phyloP scores from a whole-genome alignment of 2,888 invertebrate species.

The Polyommatus icarus region DNA sequence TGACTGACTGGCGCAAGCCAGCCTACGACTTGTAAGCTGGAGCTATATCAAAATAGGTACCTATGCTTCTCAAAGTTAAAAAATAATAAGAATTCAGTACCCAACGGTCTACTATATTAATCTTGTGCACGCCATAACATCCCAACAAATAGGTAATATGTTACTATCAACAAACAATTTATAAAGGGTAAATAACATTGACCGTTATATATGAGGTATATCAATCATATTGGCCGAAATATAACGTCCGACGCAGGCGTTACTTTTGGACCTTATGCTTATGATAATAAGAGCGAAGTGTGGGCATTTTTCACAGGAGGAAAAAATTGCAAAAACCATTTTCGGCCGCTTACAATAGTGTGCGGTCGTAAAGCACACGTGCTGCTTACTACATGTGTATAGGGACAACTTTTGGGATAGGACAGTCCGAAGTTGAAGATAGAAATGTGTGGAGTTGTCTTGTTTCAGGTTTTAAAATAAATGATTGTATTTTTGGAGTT shows the following conservation, averaged over 20 bases:
- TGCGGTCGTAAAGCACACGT: conserved; percentile 75
- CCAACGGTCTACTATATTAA: not conserved
- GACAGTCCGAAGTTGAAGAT: conserved; percentile 61
- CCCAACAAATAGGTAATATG: conserved; percentile 13
- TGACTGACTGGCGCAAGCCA: too few species aligned
- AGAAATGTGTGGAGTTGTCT: conserved; percentile 50
- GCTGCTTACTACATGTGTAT: conserved; percentile 73
- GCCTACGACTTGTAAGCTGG: too few species aligned
- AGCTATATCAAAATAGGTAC: too few species aligned
- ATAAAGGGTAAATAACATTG: conserved; percentile 39
- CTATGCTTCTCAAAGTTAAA: not conserved
- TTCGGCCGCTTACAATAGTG: conserved; percentile 69
- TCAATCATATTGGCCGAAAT: conserved; percentile 50
- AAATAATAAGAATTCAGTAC: not conserved
- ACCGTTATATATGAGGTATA: conserved; percentile 51
- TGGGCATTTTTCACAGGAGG: conserved; percentile 51
- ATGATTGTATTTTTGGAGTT: too few species aligned
- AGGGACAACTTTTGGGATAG: conserved; percentile 73
- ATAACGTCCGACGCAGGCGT: conserved; percentile 45
- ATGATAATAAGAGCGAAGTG: not conserved
- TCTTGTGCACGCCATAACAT: not conserved
- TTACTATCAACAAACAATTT: conserved; percentile 8
- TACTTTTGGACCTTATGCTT: conserved; percentile 33
- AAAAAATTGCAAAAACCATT: conserved; percentile 62
- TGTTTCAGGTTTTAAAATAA: not conserved